phyloP scores from a whole-genome alignment of 2,888 invertebrate species.

The Eupsilia transversa region DNA sequence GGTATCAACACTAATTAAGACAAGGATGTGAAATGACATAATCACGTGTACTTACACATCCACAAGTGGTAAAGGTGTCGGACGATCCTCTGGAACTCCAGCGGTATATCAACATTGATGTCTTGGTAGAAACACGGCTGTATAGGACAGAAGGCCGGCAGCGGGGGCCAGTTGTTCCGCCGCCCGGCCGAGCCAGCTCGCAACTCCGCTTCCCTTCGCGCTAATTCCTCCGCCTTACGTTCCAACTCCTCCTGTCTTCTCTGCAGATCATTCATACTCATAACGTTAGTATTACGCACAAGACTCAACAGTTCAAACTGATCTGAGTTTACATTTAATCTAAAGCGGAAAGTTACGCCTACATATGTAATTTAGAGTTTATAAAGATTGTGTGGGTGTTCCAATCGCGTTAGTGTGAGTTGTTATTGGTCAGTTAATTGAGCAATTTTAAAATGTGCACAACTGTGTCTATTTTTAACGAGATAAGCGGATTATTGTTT shows the following conservation, averaged over 20 bases:
- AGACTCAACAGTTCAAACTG: constrained; percentile 17
- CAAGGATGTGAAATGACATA: constrained; percentile 6
- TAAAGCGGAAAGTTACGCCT: constrained; percentile 64
- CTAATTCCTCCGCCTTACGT: constrained; percentile 96
- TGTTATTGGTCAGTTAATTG: constrained; percentile 30
- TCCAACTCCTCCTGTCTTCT: constrained; percentile 97
- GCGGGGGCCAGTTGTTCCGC: constrained; percentile 99
- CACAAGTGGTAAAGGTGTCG: constrained; percentile 98
- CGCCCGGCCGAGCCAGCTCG: constrained; percentile 92
- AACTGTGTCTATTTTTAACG: constrained; percentile 48
- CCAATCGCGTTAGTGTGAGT: constrained; percentile 31
- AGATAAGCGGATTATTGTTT: constrained; percentile 17
- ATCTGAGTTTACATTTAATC: constrained; percentile 54
- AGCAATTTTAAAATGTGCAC: constrained; percentile 48
- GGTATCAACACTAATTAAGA: constrained; percentile 1
- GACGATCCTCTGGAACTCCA: constrained; percentile 99
- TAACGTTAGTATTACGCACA: constrained; percentile 48
- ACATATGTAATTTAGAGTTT: constrained; percentile 62
- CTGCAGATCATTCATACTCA: constrained; percentile 85
- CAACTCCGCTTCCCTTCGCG: constrained; percentile 96
- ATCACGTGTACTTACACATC: constrained; percentile 95
- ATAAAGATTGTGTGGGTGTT: constrained; percentile 51
- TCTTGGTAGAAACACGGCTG: constrained; percentile 99
- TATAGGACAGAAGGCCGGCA: constrained; percentile 97
- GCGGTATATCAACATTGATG: constrained; percentile 99